phyloP scores from a whole-genome alignment of 35 echinoderm and acorn worm genomes.

The Stichopus chloronotus region DNA sequence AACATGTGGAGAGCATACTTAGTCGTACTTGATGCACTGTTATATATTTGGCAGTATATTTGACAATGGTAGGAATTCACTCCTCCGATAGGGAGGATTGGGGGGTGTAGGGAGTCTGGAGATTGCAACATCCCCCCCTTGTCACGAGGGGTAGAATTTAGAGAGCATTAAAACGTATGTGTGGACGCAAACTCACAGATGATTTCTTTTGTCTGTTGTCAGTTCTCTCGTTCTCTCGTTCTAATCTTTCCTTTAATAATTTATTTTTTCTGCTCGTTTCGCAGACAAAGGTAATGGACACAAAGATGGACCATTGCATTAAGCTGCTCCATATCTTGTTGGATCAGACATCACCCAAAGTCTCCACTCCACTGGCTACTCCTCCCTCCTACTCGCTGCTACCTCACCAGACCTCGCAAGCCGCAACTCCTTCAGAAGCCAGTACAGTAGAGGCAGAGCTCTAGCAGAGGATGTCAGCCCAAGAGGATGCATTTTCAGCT shows the following conservation, averaged over 20 bases:
- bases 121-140: too few species aligned
- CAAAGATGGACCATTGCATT: slow-evolving; percentile 77
- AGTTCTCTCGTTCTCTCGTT: not conserved
- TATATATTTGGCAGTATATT: too few species aligned
- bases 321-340: slow-evolving; percentile 61
- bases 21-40: too few species aligned
- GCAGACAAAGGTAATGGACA: slow-evolving; percentile 79
- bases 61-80: too few species aligned
- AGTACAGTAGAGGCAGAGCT: slow-evolving; percentile 50
- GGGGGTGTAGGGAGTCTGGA: too few species aligned
- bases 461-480: not conserved
- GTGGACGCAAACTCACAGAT: too few species aligned
- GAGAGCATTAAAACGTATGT: too few species aligned
- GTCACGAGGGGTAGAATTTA: too few species aligned
- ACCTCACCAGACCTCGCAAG: not conserved
- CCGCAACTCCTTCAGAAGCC: slow-evolving; percentile 42
- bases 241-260: not conserved
- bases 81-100: too few species aligned
- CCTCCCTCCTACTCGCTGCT: not conserved
- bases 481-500: not conserved
- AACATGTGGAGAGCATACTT: too few species aligned
- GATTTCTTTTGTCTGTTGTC: not conserved
- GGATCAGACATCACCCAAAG: slow-evolving; percentile 61
- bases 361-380: not conserved
- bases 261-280: not conserved